Evolutionary conservation across 2,797 vertebrate genomes (phyloP), one percentile per base, ranked within the genome.

Genomic region (Moxostoma hubbsi): DNA sequence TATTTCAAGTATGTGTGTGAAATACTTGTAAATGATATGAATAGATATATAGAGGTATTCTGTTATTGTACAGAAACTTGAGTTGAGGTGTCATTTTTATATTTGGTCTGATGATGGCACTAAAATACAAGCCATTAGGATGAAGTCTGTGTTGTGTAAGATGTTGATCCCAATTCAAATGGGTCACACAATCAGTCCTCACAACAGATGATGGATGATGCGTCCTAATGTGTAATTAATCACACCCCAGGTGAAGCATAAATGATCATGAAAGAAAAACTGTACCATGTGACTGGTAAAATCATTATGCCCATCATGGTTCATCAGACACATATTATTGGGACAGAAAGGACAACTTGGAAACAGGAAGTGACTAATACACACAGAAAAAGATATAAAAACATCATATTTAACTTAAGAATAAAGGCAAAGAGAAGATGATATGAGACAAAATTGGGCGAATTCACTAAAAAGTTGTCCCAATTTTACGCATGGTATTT

Each of bases 161-260:
- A 73, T 65, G 61, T 73, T 79, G 77, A 59, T 51, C 64, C 13
- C 18, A 58, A 82, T 71, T 66, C 77, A 79, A 58, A 79, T 79
- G 61, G 69, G 77, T 79, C 77, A 79, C 69, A 73, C 16, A 73
- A 58, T 45, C 69, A 65, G 45, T 73, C 69, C 3, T 16, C 61
- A 72, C 16, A 55, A 58, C 51, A 73, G 45, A 65, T 58, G 77
- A 79, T 72, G 61, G 77, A 79, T 64, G 68, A 64, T 58, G 77
- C 16, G 46, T 50, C 18, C 16, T 58, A 57, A 66, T 65, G 45
- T 15, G 69, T 58, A 49, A 79, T 79, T 73, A 73, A 73, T 64
- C 51, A 65, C 49, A 45, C 16, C 61, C 0, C 8, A 46, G 58
- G 11, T 61, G 53, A 36, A 70, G 43, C 50, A 58, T 43, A 73